Conservation (phyloP, 2,113 vertebrate species). For the Coreoperca whiteheadi region DNA sequence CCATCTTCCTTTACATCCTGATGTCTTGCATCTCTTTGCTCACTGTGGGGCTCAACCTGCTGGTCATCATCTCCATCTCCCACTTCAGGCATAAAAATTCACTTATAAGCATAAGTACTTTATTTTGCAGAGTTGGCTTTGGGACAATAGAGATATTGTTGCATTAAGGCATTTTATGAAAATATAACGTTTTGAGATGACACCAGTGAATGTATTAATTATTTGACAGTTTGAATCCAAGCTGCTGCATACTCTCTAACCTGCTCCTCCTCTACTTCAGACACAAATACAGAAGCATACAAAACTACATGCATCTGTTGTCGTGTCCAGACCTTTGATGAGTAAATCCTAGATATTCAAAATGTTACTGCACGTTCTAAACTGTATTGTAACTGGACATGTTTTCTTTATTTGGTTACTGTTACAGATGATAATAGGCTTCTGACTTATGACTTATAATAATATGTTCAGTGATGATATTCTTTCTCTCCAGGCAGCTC, state of each 20-base stretch:
- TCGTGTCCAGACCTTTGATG: neutral
- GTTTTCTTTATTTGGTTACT: neutral
- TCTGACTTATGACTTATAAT: neutral
- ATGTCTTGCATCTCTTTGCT: neutral
- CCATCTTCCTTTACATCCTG: neutral
- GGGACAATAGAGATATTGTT: neutral
- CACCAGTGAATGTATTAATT: neutral
- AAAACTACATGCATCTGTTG: neutral
- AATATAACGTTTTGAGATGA: neutral
- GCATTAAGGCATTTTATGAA: neutral
- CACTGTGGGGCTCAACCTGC: neutral
- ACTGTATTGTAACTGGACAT: neutral
- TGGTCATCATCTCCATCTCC: neutral
- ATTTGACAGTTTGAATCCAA: neutral
- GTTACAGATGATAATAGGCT: neutral
- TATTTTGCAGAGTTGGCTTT: neutral
- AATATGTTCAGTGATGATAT: neutral
- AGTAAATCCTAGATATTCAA: neutral
- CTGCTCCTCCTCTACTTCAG: neutral
- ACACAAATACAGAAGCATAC: neutral
- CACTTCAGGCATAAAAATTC: neutral
- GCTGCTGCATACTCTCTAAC: neutral
- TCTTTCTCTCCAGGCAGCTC: slow-evolving; percentile 64
- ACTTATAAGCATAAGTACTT: neutral
- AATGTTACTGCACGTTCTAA: neutral